Conservation (phyloP, 2,888 invertebrate species). For the Latrodectus hesperus region DNA sequence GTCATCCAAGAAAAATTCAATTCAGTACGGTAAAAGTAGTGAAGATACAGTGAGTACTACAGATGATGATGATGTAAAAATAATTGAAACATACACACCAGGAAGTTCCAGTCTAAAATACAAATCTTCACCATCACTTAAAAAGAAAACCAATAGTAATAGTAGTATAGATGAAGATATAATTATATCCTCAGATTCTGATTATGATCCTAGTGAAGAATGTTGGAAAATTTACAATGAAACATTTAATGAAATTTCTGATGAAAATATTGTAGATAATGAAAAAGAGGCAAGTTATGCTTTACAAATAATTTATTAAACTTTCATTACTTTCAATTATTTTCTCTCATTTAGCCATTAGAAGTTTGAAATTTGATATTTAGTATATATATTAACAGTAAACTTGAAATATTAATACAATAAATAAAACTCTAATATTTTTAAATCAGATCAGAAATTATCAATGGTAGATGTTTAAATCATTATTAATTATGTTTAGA, state of each 20-base stretch:
- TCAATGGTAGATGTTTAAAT: too few relatives aligned
- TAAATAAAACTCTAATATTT: too few relatives aligned
- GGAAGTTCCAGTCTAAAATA: background rate
- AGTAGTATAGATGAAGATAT: conserved; percentile 15
- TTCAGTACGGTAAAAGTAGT: too few relatives aligned
- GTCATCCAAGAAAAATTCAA: background rate
- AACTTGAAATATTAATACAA: too few relatives aligned
- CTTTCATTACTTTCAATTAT: background rate
- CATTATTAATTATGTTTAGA: too few relatives aligned
- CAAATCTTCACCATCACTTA: background rate
- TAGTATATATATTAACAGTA: too few relatives aligned
- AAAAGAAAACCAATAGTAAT: conserved; percentile 5
- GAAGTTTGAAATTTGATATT: too few relatives aligned
- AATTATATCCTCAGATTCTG: conserved; percentile 63
- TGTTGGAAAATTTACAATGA: conserved; percentile 91
- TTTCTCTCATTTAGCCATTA: too few relatives aligned
- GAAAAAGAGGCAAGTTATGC: conserved; percentile 32
- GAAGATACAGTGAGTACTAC: background rate
- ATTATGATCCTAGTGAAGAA: conserved; percentile 83
- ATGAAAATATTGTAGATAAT: background rate
- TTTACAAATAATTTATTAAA: background rate
- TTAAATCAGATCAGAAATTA: too few relatives aligned
- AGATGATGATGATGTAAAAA: conserved; percentile 13
- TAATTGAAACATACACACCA: background rate
- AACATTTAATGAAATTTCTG: conserved; percentile 76